Base-by-base conservation (phyloP, 2,113 vertebrate species). In the Rhinolophus ferrumequinum region DNA sequence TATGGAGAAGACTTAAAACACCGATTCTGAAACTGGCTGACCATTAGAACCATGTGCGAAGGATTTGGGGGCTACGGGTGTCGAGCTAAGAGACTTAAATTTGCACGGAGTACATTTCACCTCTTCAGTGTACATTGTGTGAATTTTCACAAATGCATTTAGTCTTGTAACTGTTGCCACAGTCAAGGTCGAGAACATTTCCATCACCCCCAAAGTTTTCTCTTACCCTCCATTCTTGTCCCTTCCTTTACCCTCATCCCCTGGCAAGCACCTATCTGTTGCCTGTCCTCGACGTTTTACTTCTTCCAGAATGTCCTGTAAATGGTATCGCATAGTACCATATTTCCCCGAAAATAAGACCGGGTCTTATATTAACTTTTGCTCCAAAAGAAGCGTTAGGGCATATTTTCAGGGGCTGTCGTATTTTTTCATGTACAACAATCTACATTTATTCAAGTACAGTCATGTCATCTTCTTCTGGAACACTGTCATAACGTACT, bases 21-120 rank as follows among this genome's bases (percentile, higher is more conserved):
- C 28, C 0, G 35, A 28, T 8, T n/a, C 16, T 7, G n/a, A 72
- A 4, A 5, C 21, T 2, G 5, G 35, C 14, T 81, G 54, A 24
- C 10, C 13, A 0, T 12, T 21, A 6, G 30, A 41, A 7, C 38
- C 33, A 1, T 1, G 0, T 2, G 4, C 38, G 30, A n/a, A 69
- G 58, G 22, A 4, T 18, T 33, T 33, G 28, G 33, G 24, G 2
- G 19, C 14, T 0, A 26, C 0, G 44, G 26, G 18, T 1, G 15
- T 54, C 10, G 4, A 14, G 16, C 33, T 64, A 10, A 28, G 13
- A 0, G 35, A 22, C 5, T 3, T 6, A 6, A 7, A 33, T 64
- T 19, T 60, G 81, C 21, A 3, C n/a, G 18, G 62, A 7, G 2
- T 41, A 33, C 19, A 38, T 1, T 5, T 15, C 70, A 12, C 14